A percentile compares a stretch with the other conserved stretches of the same genome.
Conservation (phyloP, 1,140 invertebrate genomes). For the Rhizoglyphus robini region DNA sequence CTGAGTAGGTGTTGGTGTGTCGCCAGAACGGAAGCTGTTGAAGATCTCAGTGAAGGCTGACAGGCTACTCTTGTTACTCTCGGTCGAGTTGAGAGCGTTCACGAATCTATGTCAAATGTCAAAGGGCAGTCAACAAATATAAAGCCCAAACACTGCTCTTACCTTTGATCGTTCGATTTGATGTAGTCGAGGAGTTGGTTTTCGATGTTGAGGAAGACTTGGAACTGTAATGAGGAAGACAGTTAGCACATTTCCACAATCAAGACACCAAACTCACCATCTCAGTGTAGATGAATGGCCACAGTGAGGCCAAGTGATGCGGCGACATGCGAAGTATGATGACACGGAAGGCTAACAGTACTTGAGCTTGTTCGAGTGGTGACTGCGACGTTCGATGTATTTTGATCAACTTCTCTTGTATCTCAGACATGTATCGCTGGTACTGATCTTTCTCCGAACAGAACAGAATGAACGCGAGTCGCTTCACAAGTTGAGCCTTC, state of each 20-base stretch:
- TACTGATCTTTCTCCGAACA: slow-evolving; percentile 86
- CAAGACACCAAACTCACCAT: slow-evolving; percentile 39
- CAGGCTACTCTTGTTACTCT: neutral
- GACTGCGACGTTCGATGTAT: slow-evolving; percentile 62
- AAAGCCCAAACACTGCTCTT: neutral
- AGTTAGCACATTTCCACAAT: neutral
- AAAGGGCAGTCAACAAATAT: neutral
- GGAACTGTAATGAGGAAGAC: slow-evolving; percentile 39
- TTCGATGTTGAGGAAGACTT: slow-evolving; percentile 78
- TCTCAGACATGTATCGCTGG: slow-evolving; percentile 78
- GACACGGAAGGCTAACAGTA: slow-evolving; percentile 81
- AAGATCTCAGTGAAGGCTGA: neutral
- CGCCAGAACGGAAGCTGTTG: neutral
- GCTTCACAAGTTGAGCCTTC: slow-evolving; percentile 66
- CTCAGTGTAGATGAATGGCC: slow-evolving; percentile 88
- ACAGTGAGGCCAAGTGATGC: slow-evolving; percentile 70
- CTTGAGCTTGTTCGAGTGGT: slow-evolving; percentile 67
- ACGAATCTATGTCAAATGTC: neutral
- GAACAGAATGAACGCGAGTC: slow-evolving; percentile 77
- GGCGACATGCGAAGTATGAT: slow-evolving; percentile 72
- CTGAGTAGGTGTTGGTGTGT: neutral
- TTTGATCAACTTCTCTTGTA: slow-evolving; percentile 79
- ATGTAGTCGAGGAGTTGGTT: slow-evolving; percentile 47
- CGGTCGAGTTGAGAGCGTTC: neutral
- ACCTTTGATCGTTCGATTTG: slow-evolving; percentile 9